Percentiles rank a stretch among this genome's conserved stretches.
Evolutionary conservation across 2,888 invertebrate genomes (phyloP).

Genomic region (Lagria hirta): DNA sequence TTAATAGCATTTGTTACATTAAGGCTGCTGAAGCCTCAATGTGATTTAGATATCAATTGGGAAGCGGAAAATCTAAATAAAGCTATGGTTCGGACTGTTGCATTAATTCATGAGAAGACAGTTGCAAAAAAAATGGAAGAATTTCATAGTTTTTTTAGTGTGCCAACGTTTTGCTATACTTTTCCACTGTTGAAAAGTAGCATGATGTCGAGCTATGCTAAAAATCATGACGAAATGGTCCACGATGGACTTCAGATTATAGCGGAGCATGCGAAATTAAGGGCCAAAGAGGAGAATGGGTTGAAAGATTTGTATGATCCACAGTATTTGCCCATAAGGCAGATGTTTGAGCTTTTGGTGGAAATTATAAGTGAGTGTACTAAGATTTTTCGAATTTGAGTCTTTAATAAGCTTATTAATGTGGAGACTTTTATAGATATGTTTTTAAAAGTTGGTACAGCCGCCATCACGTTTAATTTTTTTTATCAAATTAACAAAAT

Average conservation of each 20-base stretch:
- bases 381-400: too few relatives aligned
- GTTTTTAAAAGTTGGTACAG: too few relatives aligned
- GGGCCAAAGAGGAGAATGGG: conserved; percentile 52
- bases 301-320: conserved; percentile 67
- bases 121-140: conserved; percentile 45
- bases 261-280: conserved; percentile 70
- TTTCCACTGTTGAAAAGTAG: conserved; percentile 76
- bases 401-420: too few relatives aligned
- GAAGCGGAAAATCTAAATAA: conserved; percentile 66
- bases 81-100: conserved; percentile 65
- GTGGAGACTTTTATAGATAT: too few relatives aligned
- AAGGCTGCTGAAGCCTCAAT: conserved; percentile 75
- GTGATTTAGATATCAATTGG: conserved; percentile 78
- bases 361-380: conserved; percentile 71
- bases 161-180: conserved; percentile 79
- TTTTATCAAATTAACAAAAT: too few relatives aligned
- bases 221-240: conserved; percentile 60
- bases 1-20: conserved; percentile 73
- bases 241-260: conserved; percentile 66
- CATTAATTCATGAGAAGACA: conserved; percentile 59
- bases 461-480: too few relatives aligned
- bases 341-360: conserved; percentile 79
- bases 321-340: conserved; percentile 74
- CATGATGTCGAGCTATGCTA: conserved; percentile 54
- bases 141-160: conserved; percentile 57